These are phyloP conservation scores for Malachius bipustulatus DNA, from an alignment of 2,888 invertebrate species.

Conservation along the genomic window DNA sequence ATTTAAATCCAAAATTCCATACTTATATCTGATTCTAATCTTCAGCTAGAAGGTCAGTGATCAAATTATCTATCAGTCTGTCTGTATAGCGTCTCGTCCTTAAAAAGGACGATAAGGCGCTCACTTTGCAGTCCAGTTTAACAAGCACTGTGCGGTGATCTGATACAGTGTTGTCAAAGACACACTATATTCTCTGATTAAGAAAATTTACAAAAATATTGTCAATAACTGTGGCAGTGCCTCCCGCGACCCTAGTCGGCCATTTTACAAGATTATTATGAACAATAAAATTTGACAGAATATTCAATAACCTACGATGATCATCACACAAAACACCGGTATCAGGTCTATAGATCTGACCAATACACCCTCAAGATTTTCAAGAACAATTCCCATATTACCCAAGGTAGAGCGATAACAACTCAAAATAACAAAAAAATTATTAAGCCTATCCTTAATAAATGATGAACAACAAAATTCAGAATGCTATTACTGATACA, in stretches of 20 bases:
- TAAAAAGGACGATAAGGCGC: too few relatives aligned
- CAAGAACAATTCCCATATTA: background rate
- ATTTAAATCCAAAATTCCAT: background rate
- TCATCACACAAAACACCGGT: background rate
- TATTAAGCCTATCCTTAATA: too few relatives aligned
- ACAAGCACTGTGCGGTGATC: slow-evolving; percentile 1
- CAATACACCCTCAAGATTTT: background rate
- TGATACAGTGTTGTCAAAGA: background rate
- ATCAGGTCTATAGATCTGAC: background rate
- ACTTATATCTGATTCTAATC: background rate
- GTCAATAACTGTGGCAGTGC: slow-evolving; percentile 1
- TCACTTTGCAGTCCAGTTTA: too few relatives aligned
- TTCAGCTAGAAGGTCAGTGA: background rate
- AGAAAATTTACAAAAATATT: background rate
- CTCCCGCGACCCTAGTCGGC: background rate
- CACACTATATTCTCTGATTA: background rate
- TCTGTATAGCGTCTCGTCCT: background rate
- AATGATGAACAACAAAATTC: background rate
- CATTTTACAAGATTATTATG: background rate
- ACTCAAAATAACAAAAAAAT: background rate
- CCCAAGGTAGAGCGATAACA: background rate
- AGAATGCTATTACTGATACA: background rate
- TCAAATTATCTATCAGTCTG: background rate
- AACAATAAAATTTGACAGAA: background rate
- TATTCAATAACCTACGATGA: background rate